Percentiles rank a stretch among this genome's conserved stretches.
Conservation (phyloP, 2,888 invertebrate genomes). For the Sclerodermus sp. region DNA sequence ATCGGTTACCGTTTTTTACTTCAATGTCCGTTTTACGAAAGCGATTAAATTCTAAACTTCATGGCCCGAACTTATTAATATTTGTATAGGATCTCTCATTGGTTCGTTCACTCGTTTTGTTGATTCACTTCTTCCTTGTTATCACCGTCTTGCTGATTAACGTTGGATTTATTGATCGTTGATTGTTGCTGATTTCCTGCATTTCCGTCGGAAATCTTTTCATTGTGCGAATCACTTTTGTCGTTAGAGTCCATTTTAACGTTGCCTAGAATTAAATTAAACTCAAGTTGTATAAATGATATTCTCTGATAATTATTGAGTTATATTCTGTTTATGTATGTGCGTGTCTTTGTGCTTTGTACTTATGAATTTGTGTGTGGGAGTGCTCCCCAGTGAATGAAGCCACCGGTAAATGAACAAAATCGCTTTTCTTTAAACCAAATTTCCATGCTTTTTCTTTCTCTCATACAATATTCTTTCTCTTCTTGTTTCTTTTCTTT, state of each 20-base stretch:
- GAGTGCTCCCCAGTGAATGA: too few relatives aligned
- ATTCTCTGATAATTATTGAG: too few relatives aligned
- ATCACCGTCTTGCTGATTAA: constrained; percentile 50
- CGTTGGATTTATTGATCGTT: constrained; percentile 47
- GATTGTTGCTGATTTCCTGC: constrained; percentile 44
- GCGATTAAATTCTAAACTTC: constrained; percentile 4
- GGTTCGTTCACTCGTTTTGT: constrained; percentile 50
- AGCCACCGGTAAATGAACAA: too few relatives aligned
- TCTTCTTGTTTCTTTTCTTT: too few relatives aligned
- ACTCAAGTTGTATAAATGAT: too few relatives aligned
- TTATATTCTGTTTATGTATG: constrained; percentile 12
- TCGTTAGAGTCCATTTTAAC: constrained; percentile 54
- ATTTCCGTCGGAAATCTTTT: constrained; percentile 49
- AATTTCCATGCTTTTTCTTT: too few relatives aligned
- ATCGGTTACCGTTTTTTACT: constrained; percentile 7
- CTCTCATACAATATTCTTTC: too few relatives aligned
- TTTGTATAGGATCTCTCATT: background rate
- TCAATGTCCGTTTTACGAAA: background rate
- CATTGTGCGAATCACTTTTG: constrained; percentile 52
- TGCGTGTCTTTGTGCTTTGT: too few relatives aligned
- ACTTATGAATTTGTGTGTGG: too few relatives aligned
- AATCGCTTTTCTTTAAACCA: too few relatives aligned
- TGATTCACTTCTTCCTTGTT: constrained; percentile 55
- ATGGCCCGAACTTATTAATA: too few relatives aligned
- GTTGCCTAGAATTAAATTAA: constrained; percentile 41